Percentiles rank a stretch among this genome's conserved stretches.
Conservation (phyloP, 1,140 invertebrate species). For the Muscidifurax raptorellus region DNA sequence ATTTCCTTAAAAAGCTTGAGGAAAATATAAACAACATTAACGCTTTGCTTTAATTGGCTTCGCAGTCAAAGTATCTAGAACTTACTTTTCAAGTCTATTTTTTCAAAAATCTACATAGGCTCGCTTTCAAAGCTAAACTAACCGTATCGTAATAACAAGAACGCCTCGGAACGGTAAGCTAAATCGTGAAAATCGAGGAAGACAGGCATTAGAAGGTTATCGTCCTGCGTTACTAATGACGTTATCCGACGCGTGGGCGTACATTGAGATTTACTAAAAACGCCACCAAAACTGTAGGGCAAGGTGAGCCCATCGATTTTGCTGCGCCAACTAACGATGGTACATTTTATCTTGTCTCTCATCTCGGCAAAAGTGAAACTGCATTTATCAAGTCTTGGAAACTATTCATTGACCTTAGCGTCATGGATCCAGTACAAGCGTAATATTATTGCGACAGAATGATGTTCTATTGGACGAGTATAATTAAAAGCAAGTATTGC, state of each 20-base stretch:
- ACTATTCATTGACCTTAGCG: neutral
- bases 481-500: neutral
- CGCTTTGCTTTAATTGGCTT: neutral
- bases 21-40: neutral
- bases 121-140: neutral
- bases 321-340: too few relatives aligned
- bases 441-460: neutral
- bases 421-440: too few relatives aligned
- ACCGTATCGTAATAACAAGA: neutral
- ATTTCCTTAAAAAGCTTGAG: neutral
- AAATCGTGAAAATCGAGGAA: conserved; percentile 27
- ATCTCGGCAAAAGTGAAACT: neutral
- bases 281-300: conserved; percentile 11
- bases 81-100: neutral
- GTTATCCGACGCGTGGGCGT: neutral
- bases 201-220: conserved; percentile 4
- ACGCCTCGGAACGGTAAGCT: neutral
- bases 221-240: neutral
- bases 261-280: neutral
- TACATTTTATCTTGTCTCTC: neutral
- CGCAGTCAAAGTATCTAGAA: neutral
- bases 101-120: neutral
- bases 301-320: conserved; percentile 28
- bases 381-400: neutral
- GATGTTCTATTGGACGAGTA: neutral